Evolutionary conservation across 2,113 vertebrate genomes (phyloP).

Genomic region (Ammodytes marinus): DNA sequence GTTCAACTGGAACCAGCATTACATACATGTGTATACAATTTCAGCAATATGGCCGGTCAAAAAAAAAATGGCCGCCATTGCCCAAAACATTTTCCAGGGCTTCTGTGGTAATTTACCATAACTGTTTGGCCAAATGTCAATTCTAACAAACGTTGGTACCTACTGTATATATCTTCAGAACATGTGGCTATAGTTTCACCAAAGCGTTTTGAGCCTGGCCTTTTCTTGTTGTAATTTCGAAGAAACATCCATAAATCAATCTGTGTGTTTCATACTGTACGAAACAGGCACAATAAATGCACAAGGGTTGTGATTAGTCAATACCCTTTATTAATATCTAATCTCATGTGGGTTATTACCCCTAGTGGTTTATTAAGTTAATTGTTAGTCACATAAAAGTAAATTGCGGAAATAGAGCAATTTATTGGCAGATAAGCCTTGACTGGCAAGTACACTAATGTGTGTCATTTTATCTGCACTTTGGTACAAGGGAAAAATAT

Average conservation of each 20-base stretch:
- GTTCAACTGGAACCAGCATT: too few species aligned
- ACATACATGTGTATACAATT: too few species aligned
- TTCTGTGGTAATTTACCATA: too few species aligned
- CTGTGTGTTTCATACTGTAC: not conserved
- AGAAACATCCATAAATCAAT: not conserved
- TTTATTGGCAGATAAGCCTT: constrained; percentile 9
- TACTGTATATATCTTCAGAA: too few species aligned
- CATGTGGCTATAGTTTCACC: too few species aligned
- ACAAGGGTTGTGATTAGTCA: not conserved
- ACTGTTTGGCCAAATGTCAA: too few species aligned
- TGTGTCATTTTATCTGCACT: constrained; percentile 12
- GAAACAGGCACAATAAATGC: not conserved
- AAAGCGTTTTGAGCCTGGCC: too few species aligned
- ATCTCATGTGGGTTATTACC: not conserved
- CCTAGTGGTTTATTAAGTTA: not conserved
- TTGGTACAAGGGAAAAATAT: constrained; percentile 21
- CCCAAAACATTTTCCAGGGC: too few species aligned
- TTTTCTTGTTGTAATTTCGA: not conserved
- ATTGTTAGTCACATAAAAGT: not conserved
- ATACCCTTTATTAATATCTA: not conserved
- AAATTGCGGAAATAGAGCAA: not conserved
- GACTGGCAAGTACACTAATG: not conserved
- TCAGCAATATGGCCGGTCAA: too few species aligned
- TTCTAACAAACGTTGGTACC: too few species aligned
- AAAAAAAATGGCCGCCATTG: too few species aligned